These are phyloP conservation scores for Anodontia alba DNA, from an alignment of 2,888 invertebrate genomes.

Conservation along the genomic window DNA sequence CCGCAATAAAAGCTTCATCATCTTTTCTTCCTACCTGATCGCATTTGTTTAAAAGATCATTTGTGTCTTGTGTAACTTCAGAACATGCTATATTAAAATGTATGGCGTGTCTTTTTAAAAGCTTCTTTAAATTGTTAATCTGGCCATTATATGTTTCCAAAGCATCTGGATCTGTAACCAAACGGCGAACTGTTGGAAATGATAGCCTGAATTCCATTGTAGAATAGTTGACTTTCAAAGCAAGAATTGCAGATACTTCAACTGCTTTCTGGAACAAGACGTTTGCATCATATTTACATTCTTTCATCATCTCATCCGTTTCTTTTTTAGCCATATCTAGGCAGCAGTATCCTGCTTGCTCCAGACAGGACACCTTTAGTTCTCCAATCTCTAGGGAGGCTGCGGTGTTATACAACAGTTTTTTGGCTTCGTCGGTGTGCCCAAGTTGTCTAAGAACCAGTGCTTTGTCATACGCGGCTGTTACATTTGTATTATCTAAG, in stretches of 20 bases:
- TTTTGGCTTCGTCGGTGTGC: not conserved
- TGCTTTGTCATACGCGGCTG: not conserved
- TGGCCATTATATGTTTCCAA: not conserved
- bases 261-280: not conserved
- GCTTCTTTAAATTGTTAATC: not conserved
- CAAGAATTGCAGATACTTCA: not conserved
- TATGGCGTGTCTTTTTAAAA: not conserved
- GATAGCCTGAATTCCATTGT: not conserved
- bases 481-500: not conserved
- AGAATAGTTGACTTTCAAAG: not conserved
- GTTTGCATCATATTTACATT: not conserved
- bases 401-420: not conserved
- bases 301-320: not conserved
- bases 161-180: not conserved
- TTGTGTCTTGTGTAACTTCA: no score
- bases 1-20: not conserved
- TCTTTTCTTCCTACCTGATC: not conserved
- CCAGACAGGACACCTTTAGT: not conserved
- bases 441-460: not conserved
- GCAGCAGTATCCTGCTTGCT: conserved; percentile 1
- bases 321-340: not conserved
- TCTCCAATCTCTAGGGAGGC: not conserved
- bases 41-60: no score
- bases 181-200: not conserved
- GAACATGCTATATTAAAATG: no score